phyloP scores from a whole-genome alignment of 2,113 vertebrate genomes.

The Tachuris rubrigastra region DNA sequence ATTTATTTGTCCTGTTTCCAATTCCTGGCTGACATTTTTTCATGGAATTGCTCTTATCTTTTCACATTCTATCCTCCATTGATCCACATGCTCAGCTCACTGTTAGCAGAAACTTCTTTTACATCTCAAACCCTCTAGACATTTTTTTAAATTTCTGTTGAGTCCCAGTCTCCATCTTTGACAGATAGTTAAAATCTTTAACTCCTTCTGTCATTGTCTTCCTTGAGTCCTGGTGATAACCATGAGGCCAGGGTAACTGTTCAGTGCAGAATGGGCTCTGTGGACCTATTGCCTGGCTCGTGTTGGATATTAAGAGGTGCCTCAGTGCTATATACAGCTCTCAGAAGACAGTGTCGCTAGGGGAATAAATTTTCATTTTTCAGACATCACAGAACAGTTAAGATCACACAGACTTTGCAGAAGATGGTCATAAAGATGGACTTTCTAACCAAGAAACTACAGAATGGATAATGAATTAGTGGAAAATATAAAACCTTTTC shows the following conservation, averaged over 20 bases:
- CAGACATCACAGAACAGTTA: not conserved
- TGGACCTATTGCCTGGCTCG: not conserved
- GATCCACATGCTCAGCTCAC: not conserved
- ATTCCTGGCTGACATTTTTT: not conserved
- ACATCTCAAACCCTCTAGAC: fast-evolving
- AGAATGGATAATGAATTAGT: not conserved
- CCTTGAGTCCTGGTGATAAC: not conserved
- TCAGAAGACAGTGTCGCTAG: not conserved
- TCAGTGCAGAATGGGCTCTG: not conserved
- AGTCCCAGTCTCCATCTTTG: not conserved
- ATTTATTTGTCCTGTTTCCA: not conserved
- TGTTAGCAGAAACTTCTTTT: not conserved
- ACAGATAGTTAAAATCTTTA: not conserved
- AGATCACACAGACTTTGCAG: not conserved
- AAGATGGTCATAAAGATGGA: not conserved
- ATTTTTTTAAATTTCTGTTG: not conserved
- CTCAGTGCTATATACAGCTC: fast-evolving
- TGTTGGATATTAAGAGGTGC: not conserved
- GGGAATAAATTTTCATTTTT: not conserved
- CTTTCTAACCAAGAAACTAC: not conserved
- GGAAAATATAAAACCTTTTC: not conserved
- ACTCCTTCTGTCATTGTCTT: not conserved
- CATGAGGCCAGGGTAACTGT: not conserved
- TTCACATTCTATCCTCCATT: not conserved
- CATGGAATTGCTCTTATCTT: not conserved